These are phyloP conservation scores for Gonatopus flavifemur DNA, from an alignment of 1,140 invertebrate genomes.

Conservation along the genomic window DNA sequence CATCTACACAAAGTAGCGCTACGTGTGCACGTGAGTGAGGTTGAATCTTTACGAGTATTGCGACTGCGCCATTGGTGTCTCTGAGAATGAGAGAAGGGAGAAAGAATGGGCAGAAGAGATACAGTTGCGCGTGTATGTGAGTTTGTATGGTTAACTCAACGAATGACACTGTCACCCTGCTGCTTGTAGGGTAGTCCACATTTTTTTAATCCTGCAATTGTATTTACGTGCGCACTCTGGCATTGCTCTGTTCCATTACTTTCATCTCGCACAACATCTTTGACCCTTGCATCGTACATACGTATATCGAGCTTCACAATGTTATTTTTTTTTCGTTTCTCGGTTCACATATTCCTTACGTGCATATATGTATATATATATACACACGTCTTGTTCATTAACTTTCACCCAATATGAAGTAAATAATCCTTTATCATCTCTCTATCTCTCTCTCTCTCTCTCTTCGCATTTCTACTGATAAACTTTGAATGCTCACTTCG, in stretches of 20 bases:
- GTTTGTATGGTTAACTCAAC: too few species aligned
- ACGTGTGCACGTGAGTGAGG: background rate
- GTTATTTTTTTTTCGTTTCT: background rate
- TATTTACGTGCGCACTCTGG: constrained; percentile 27
- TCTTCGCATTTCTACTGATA: too few species aligned
- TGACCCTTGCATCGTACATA: too few species aligned
- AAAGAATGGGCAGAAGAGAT: background rate
- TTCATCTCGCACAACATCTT: constrained; percentile 2
- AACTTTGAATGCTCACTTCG: too few species aligned
- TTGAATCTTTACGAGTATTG: constrained; percentile 38
- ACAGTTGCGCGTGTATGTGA: background rate
- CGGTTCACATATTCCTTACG: too few species aligned
- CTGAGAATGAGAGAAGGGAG: background rate
- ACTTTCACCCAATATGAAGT: too few species aligned
- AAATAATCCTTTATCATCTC: too few species aligned
- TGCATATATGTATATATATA: too few species aligned
- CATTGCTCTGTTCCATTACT: constrained; percentile 28
- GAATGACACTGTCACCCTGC: constrained; percentile 1
- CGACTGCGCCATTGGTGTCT: constrained; percentile 15
- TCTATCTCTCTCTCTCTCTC: too few species aligned
- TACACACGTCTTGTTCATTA: too few species aligned
- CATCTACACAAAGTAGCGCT: constrained; percentile 2
- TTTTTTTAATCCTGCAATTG: constrained; percentile 36
- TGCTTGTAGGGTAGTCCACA: constrained; percentile 15
- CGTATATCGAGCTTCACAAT: too few species aligned